Base-by-base conservation (phyloP, 2,888 invertebrate species). In the Leptarthrus brevirostris region DNA sequence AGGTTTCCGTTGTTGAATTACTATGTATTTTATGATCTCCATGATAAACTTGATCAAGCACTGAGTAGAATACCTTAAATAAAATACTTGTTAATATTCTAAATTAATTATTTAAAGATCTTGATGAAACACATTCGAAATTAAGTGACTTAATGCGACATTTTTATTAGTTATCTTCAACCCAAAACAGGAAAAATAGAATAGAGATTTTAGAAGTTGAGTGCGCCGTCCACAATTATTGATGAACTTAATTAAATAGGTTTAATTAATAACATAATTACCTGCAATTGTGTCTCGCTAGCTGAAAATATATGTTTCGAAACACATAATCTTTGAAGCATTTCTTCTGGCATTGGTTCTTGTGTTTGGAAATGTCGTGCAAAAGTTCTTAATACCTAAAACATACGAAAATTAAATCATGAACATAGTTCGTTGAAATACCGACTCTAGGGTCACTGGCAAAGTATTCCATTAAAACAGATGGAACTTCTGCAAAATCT, bases 401-500 rank as follows among this genome's bases (percentile, higher is more conserved):
- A 79, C 69, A 18, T 6, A 40, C 52, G 40, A 30, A 40, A 47
- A 58, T 56, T 66, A 20, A 66, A 54, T 66, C 49, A 53, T 66
- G 2, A 54, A 12, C 18, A 58, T 18, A 30, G 61, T 0, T 56
- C n/a, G 53, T 40, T 53, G 5, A 22, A n/a, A 30, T 47, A 79
- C 79, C 79, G 79, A 91, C 93, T 78, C 95, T 87, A 0, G 93
- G 92, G 86, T 97, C 96, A 72, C 91, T 90, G 8, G 96, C 94
- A 88, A 98, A 99, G 85, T 95, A 96, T 86, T 99, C 99, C 97
- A 98, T 97, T 16, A 99, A 88, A 75, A 98, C 93, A n/a, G 97
- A 97, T 5, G 99, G 99, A 49, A 99, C 95, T 88, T 99, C 99
- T 1, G 99, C 98, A 82, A 99, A 94, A 87, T 99, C 99, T 3